Conservation (phyloP, 2,113 vertebrate species). For the Percina caprodes region DNA sequence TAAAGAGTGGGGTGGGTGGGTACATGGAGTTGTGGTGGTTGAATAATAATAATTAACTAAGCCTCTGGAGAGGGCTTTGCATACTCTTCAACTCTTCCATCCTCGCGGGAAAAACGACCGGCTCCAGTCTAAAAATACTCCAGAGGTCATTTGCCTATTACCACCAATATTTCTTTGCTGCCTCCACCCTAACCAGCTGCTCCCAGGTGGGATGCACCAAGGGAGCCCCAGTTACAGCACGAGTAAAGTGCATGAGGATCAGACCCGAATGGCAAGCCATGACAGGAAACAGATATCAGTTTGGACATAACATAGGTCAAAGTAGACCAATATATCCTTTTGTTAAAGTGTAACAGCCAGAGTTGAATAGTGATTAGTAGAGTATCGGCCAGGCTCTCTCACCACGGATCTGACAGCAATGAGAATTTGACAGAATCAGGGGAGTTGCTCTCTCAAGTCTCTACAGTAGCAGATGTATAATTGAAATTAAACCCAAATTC, state of each 20-base stretch:
- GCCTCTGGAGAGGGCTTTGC: conserved; percentile 65
- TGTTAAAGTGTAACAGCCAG: conserved; percentile 11
- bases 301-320: conserved; percentile 46
- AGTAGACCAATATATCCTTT: conserved; percentile 16
- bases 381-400: conserved; percentile 5
- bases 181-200: conserved; percentile 36
- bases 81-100: conserved; percentile 55
- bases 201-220: conserved; percentile 53
- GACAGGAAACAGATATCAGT: conserved; percentile 28
- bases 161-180: conserved; percentile 75
- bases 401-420: conserved; percentile 11
- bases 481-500: conserved; percentile 26
- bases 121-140: conserved; percentile 82
- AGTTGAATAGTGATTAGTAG: conserved; percentile 41
- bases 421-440: conserved; percentile 37
- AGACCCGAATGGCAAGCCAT: neutral
- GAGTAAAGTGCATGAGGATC: neutral
- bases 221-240: neutral
- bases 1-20: neutral
- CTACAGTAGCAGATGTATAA: neutral
- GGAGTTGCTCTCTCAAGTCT: conserved; percentile 5
- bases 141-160: conserved; percentile 82
- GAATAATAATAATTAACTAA: conserved; percentile 80
- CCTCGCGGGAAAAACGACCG: conserved; percentile 41
- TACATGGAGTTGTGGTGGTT: conserved; percentile 33